Base-by-base conservation (phyloP, 2,888 invertebrate species). In the Agrilus cyanescens region DNA sequence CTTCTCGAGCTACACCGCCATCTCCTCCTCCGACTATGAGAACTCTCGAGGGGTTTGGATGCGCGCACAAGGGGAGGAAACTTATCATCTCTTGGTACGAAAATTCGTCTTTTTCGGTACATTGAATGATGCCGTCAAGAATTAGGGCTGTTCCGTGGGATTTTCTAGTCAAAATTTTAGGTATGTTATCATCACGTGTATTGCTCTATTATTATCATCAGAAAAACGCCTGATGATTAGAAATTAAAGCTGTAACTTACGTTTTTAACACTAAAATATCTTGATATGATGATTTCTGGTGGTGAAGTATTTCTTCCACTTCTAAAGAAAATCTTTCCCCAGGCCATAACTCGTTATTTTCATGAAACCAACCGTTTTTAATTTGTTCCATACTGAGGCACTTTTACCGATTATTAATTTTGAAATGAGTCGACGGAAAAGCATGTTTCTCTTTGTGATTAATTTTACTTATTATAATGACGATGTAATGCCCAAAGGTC, bases 61-160 rank as follows among this genome's bases (percentile, higher is more conserved):
- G 98, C 51, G 82, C 81, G 61, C 88, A 90, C 2, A 98, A 68
- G 0, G 98, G 94, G 36, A 98, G 66, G 63, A 94, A 93, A 0
- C 94, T 78, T 55, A 98, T 89, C 95, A 96, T 96, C 71, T 98
- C 98, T 69, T 97, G 97, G 66, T 98, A 98, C 0, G 95, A 80
- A 67, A 89, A 95, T 66, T 98, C 98, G 71, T 98, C 98, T 53
- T 79, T 77, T 63, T 96, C 85, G 1, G 96, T 90, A 58, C 94
- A 95, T 62, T 98, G 98, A 53, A 98, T 94, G 18, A 96, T 88
- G 16, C 94, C 95, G 68, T 98, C 97, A 33, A 98, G 69, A 2
- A 95, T 82, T 37, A 98, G 68, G 2, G 85, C 89, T 57, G 72
- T 82, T 0, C 98, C 98, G 60, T 93, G 82, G 33, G 79, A 74